Evolutionary conservation across 1,140 invertebrate genomes (phyloP).

Genomic region (Camponotus floridanus): DNA sequence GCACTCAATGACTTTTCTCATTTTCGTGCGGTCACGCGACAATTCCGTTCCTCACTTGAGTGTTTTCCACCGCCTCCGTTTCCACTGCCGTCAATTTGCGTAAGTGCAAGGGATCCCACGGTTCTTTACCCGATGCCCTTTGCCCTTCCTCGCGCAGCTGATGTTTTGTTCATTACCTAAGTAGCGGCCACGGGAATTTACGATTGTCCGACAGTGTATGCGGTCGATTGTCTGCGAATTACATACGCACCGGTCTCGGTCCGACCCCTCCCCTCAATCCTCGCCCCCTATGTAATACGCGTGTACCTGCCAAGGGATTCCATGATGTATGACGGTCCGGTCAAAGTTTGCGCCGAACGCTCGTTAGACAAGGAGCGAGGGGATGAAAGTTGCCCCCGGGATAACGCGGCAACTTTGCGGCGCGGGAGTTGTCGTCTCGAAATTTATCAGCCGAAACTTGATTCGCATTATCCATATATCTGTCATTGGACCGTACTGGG

Average conservation of each 20-base stretch:
- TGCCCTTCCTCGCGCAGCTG: neutral
- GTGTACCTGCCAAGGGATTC: neutral
- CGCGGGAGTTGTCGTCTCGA: neutral
- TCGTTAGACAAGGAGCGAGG: constrained; percentile 53
- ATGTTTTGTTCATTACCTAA: constrained; percentile 70
- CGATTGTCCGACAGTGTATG: constrained; percentile 55
- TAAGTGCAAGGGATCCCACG: constrained; percentile 25
- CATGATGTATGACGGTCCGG: constrained; percentile 59
- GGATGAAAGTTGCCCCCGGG: constrained; percentile 21
- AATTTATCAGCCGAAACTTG: constrained; percentile 17
- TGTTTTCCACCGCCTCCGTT: neutral
- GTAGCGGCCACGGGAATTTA: constrained; percentile 64
- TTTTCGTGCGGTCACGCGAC: neutral
- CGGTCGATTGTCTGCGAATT: constrained; percentile 62
- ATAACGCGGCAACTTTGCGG: neutral
- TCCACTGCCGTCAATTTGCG: constrained; percentile 46
- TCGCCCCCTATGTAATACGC: neutral
- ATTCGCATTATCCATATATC: neutral
- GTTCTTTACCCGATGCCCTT: neutral
- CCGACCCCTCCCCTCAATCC: no score
- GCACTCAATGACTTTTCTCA: neutral
- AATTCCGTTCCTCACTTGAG: neutral
- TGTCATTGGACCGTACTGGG: neutral
- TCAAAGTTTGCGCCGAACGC: constrained; percentile 65
- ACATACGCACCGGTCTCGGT: constrained; percentile 9